Evolutionary conservation across 2,888 invertebrate species (phyloP), one percentile per base, ranked within the genome.

Genomic region (Timema podura): DNA sequence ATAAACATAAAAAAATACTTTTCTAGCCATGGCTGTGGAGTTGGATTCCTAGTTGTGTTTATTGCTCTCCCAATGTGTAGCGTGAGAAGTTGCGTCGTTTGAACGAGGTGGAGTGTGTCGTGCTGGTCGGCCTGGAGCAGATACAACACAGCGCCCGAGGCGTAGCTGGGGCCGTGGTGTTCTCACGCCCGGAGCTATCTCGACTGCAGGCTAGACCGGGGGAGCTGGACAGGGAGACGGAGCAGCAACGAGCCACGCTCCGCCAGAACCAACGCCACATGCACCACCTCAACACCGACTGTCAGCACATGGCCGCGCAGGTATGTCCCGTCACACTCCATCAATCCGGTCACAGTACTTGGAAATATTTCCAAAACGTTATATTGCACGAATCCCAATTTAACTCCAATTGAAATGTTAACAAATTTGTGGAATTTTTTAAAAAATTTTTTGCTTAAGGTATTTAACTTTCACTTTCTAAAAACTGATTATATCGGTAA

Each of bases 41-140:
- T 30, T 30, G 30, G 1, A 3, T 30, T 30, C 30, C 30, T 30
- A 30, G 30, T 30, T 30, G 3, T 30, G 3, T 30, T 30, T 30
- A 30, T 30, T 30, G 30, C 30, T 30, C 30, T 30, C 30, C 30
- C 30, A 30, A 30, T 30, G 30, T 81, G 15, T 76, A 92, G 90
- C 83, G 86, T 76, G 87, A 89, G 79, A 88, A 91, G 80, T 95
- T 95, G 80, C 85, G 84, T 72, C 85, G 89, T 78, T 80, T 96
- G 78, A 95, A 95, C 77, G 88, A 92, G 70, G 87, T 95, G 5
- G 87, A 90, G 67, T 85, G 88, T 70, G 86, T 89, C 5, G 85
- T 91, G 0, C 81, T 92, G 8, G 77, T 93, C 44, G 87, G 87
- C 48, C 85, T 91, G 76, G 85, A 89, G 78, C 93, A 92, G 78